A percentile compares a stretch with the other conserved stretches of the same genome.
These are phyloP conservation scores for Aphodius sticticus DNA, from an alignment of 2,888 invertebrate species.

Conservation along the genomic window DNA sequence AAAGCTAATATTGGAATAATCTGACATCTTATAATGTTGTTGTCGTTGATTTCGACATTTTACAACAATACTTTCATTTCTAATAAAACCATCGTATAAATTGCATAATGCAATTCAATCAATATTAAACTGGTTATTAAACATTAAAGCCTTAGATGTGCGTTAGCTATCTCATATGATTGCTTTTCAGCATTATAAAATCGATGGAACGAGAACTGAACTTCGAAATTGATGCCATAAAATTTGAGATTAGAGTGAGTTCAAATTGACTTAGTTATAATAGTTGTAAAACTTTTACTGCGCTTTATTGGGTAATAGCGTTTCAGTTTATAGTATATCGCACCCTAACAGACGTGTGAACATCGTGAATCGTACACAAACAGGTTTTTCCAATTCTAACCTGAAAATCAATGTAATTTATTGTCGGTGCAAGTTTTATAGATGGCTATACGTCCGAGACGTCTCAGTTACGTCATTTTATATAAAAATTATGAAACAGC, in stretches of 20 bases:
- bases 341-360: background rate
- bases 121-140: background rate
- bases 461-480: too few relatives aligned
- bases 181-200: background rate
- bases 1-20: too few relatives aligned
- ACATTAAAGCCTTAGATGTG: background rate
- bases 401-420: too few relatives aligned
- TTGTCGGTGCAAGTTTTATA: too few relatives aligned
- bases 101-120: too few relatives aligned
- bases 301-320: background rate
- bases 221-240: background rate
- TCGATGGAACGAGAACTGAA: background rate
- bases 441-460: too few relatives aligned
- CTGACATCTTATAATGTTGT: background rate
- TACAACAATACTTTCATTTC: background rate
- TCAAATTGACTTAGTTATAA: background rate
- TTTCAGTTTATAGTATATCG: background rate
- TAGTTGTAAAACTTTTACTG: background rate
- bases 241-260: background rate
- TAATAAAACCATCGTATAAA: background rate
- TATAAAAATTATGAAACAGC: too few relatives aligned
- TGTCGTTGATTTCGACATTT: background rate
- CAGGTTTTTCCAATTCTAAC: too few relatives aligned
- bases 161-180: background rate
- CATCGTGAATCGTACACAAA: background rate